phyloP scores from a whole-genome alignment of 2,113 vertebrate species.

The Petrocephalus zakoni region DNA sequence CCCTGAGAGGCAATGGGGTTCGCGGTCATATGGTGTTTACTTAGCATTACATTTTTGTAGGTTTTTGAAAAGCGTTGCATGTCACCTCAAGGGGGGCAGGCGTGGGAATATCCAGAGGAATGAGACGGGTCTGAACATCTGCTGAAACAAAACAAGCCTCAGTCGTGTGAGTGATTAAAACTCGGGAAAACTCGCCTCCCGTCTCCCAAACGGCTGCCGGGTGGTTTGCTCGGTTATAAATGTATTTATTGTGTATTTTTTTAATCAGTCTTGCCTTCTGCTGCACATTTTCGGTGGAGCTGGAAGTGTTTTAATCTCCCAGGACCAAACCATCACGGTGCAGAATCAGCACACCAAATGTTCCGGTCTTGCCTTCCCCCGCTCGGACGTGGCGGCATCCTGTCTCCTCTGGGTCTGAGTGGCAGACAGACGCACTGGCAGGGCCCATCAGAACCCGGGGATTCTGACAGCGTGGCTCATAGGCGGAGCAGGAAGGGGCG shows the following conservation, averaged over 20 bases:
- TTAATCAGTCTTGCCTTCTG: background rate
- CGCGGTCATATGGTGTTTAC: conserved; percentile 52
- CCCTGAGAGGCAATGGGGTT: conserved; percentile 39
- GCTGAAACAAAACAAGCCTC: conserved; percentile 48
- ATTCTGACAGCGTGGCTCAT: background rate
- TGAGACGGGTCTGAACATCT: conserved; percentile 44
- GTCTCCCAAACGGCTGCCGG: conserved; percentile 18
- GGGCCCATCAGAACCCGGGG: background rate
- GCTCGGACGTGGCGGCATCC: background rate
- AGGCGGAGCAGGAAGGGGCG: background rate
- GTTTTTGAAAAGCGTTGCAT: conserved; percentile 31
- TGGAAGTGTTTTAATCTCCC: background rate
- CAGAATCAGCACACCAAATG: background rate
- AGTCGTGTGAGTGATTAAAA: conserved; percentile 23
- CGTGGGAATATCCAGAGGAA: conserved; percentile 40
- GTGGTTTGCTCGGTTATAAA: background rate
- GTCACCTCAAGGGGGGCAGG: conserved; percentile 29
- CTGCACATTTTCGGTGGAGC: background rate
- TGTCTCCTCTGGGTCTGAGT: background rate
- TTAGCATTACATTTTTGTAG: conserved; percentile 46
- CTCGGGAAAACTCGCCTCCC: conserved; percentile 16
- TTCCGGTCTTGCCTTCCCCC: background rate
- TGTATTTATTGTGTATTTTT: conserved; percentile 1
- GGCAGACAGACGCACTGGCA: background rate
- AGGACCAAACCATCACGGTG: background rate